phyloP scores from a whole-genome alignment of 2,797 vertebrate species.

The Coluber constrictor region DNA sequence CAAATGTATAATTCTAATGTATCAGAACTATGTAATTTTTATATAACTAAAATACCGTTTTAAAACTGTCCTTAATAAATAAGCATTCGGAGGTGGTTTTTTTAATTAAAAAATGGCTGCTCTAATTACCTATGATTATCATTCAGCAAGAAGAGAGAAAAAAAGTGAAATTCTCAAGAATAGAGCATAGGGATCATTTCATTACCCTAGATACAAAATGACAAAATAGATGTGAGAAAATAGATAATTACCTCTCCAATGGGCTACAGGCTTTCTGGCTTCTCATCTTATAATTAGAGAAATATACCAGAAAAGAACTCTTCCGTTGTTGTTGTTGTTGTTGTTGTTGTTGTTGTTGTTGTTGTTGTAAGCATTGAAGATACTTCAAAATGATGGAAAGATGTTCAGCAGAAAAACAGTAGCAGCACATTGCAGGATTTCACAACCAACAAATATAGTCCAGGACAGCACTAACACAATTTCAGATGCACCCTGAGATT shows the following conservation, averaged over 20 bases:
- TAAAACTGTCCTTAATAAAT: background rate
- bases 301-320: background rate
- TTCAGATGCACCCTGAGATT: background rate
- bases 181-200: background rate
- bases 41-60: background rate
- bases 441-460: background rate
- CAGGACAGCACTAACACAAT: background rate
- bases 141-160: background rate
- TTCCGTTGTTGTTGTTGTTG: background rate
- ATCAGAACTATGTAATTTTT: background rate
- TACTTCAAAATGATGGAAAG: background rate
- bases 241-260: background rate
- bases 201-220: background rate
- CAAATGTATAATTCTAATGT: background rate
- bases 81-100: background rate
- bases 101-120: background rate
- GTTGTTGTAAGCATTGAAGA: background rate
- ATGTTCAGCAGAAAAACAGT: background rate
- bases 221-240: background rate
- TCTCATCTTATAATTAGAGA: background rate
- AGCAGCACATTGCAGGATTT: background rate
- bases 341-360: background rate
- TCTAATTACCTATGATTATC: background rate
- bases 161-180: background rate
- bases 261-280: background rate